Percentiles rank a stretch among this genome's conserved stretches.
Evolutionary conservation across 2,113 vertebrate genomes (phyloP).

Genomic region (Scopus umbretta): DNA sequence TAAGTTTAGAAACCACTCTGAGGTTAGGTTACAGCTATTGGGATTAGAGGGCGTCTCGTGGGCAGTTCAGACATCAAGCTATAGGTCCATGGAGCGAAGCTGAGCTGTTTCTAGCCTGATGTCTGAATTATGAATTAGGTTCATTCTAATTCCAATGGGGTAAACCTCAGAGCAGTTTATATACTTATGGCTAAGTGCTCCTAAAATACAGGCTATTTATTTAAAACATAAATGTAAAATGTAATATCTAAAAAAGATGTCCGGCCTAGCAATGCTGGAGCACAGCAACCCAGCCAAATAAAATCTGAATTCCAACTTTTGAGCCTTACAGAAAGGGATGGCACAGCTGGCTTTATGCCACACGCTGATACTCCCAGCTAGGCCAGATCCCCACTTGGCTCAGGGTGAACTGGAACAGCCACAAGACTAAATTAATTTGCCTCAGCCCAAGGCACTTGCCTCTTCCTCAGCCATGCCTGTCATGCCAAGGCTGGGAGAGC

Average conservation of each 20-base stretch:
- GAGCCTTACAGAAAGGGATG: neutral
- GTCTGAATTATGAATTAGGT: constrained; percentile 64
- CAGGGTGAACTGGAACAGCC: neutral
- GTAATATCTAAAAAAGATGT: constrained; percentile 48
- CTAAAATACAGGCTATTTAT: constrained; percentile 66
- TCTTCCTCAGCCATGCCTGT: neutral
- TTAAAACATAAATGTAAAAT: constrained; percentile 64
- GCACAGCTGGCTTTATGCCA: constrained; percentile 18
- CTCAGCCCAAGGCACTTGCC: neutral
- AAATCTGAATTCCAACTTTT: neutral
- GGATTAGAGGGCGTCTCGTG: constrained; percentile 62
- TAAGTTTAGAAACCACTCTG: constrained; percentile 61
- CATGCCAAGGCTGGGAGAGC: neutral
- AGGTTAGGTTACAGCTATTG: constrained; percentile 61
- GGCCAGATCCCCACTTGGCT: neutral
- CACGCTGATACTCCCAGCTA: neutral
- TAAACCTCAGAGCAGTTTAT: constrained; percentile 57
- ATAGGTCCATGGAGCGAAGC: neutral
- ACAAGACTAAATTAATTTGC: neutral
- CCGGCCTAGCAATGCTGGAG: neutral
- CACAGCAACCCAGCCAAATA: neutral
- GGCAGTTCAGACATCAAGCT: constrained; percentile 48
- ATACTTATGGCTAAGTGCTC: constrained; percentile 65
- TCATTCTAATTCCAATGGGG: constrained; percentile 67
- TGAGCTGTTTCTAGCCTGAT: constrained; percentile 42